phyloP scores from a whole-genome alignment of 2,797 vertebrate species.

The Alosa sapidissima region DNA sequence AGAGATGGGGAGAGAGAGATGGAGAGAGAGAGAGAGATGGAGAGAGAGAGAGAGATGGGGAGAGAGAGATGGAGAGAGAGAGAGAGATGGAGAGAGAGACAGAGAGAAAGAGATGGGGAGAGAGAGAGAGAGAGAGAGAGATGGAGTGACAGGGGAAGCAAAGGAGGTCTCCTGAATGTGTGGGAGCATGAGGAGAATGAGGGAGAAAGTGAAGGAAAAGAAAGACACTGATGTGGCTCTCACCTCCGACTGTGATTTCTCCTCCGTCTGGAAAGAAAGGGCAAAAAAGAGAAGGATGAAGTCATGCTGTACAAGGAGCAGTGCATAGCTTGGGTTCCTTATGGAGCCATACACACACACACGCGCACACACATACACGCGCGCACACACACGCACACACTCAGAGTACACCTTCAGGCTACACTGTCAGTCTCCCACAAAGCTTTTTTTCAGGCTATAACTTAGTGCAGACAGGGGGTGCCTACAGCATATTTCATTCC shows the following conservation, averaged over 20 bases:
- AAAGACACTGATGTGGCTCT: constrained; percentile 54
- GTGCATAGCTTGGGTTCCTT: background rate
- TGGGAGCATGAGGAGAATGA: constrained; percentile 15
- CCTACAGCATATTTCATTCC: background rate
- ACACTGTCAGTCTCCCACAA: background rate
- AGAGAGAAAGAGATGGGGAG: constrained; percentile 27
- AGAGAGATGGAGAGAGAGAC: constrained; percentile 42
- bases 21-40: constrained; percentile 3
- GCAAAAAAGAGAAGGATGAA: constrained; percentile 49
- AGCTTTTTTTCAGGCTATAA: background rate
- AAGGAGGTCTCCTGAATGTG: constrained; percentile 37
- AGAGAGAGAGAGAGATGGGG: constrained; percentile 44
- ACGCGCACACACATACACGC: background rate
- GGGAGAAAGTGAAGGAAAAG: constrained; percentile 26
- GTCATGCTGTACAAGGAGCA: constrained; percentile 21
- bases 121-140: too few species aligned
- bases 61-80: too few species aligned
- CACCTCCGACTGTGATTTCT: constrained; percentile 98
- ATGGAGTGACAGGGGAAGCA: constrained; percentile 21
- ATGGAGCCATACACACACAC: background rate
- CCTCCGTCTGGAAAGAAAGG: constrained; percentile 83
- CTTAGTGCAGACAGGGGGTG: background rate
- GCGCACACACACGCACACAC: constrained; percentile 27
- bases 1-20: background rate
- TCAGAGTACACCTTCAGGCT: background rate